A percentile compares a stretch with the other conserved stretches of the same genome.
phyloP scores from a whole-genome alignment of 2,797 vertebrate genomes.

The Rhinatrema bivittatum region DNA sequence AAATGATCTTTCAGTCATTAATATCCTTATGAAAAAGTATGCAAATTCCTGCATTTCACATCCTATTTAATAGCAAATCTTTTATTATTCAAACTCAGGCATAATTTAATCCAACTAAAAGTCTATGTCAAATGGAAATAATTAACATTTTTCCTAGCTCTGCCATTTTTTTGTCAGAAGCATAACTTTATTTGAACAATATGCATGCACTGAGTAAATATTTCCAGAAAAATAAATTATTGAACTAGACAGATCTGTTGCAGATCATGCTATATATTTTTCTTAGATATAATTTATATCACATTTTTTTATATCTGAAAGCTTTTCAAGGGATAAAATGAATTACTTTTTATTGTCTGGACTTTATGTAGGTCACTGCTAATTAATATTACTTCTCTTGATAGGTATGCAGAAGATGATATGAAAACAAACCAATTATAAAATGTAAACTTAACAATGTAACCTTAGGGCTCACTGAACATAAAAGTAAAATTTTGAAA shows the following conservation, averaged over 20 bases:
- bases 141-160: constrained; percentile 30
- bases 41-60: constrained; percentile 18
- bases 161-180: constrained; percentile 24
- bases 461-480: constrained; percentile 50
- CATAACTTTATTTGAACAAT: constrained; percentile 30
- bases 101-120: constrained; percentile 21
- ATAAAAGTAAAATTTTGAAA: constrained; percentile 56
- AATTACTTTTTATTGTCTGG: constrained; percentile 38
- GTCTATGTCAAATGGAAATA: constrained; percentile 39
- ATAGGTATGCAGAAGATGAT: constrained; percentile 42
- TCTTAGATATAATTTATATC: constrained; percentile 15
- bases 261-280: constrained; percentile 7
- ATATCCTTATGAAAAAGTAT: constrained; percentile 12
- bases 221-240: constrained; percentile 25
- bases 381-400: constrained; percentile 44
- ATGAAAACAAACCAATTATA: constrained; percentile 55
- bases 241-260: constrained; percentile 7
- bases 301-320: constrained; percentile 18
- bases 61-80: constrained; percentile 21
- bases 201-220: constrained; percentile 22
- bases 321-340: constrained; percentile 10
- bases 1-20: background rate
- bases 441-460: constrained; percentile 52
- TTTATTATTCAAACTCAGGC: constrained; percentile 17
- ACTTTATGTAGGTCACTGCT: constrained; percentile 30